A percentile compares a stretch with the other conserved stretches of the same genome.
These are phyloP conservation scores for Chinchilla lanigera DNA, from an alignment of 2,113 vertebrate species.

Conservation along the genomic window DNA sequence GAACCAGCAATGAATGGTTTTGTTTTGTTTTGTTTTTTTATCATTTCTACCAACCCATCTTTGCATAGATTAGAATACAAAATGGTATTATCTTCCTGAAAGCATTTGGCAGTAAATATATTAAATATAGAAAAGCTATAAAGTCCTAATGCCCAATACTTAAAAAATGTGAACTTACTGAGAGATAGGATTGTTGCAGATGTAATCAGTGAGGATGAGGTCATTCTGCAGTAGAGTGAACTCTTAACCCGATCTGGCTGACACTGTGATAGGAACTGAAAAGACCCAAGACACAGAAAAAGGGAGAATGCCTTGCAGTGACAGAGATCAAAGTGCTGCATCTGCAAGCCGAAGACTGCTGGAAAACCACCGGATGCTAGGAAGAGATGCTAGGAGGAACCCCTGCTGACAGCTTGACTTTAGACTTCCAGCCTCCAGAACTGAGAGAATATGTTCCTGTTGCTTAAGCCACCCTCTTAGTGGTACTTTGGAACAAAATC, in stretches of 20 bases:
- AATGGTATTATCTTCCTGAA: not conserved
- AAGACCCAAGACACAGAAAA: not conserved
- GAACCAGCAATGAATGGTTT: not conserved
- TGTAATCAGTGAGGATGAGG: not conserved
- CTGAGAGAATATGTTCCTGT: not conserved
- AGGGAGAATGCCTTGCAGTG: not conserved
- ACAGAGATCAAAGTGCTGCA: not conserved
- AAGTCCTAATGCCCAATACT: not conserved
- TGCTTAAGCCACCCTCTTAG: not conserved
- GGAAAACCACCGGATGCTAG: not conserved
- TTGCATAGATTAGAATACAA: not conserved
- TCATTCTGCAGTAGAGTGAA: not conserved
- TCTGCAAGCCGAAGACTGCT: not conserved
- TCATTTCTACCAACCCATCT: not conserved
- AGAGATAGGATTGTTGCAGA: not conserved
- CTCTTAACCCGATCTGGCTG: not conserved
- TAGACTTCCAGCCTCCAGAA: not conserved
- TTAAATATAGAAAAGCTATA: not conserved
- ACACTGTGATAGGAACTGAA: not conserved
- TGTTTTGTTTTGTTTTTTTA: not conserved
- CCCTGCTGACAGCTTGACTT: not conserved
- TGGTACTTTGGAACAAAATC: not conserved
- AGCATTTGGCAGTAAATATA: not conserved
- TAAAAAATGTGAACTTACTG: not conserved
- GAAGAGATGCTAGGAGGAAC: not conserved